A percentile compares a stretch with the other conserved stretches of the same genome.
phyloP scores from a whole-genome alignment of 2,113 vertebrate genomes.

The Enhydra lutris region DNA sequence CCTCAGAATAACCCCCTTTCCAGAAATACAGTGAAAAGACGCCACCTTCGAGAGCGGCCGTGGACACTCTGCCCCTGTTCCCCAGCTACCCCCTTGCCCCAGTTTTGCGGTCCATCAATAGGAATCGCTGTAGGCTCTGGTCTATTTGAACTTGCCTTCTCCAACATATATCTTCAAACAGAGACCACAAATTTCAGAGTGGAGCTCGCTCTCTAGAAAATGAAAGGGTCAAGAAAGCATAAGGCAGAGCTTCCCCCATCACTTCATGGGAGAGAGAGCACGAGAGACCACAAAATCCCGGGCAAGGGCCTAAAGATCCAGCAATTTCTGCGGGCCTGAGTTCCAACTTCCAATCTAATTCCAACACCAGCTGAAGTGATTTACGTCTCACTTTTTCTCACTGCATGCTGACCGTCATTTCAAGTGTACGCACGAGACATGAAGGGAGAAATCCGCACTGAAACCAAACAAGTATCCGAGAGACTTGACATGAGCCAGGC shows the following conservation, averaged over 20 bases:
- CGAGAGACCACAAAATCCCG: not conserved
- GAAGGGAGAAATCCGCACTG: not conserved
- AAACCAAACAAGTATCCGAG: not conserved
- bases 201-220: conserved; percentile 45
- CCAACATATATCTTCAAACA: not conserved
- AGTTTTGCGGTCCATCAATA: not conserved
- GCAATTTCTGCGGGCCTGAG: conserved; percentile 7
- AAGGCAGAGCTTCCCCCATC: not conserved
- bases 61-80: not conserved
- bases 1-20: not conserved
- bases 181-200: conserved; percentile 37
- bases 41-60: not conserved
- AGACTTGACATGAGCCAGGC: not conserved
- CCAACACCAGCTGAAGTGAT: conserved; percentile 46
- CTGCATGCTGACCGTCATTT: not conserved
- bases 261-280: not conserved
- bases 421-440: not conserved
- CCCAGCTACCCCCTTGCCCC: rapidly evolving
- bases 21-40: not conserved
- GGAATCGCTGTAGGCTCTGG: conserved; percentile 5
- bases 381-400: conserved; percentile 29
- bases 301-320: not conserved
- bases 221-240: conserved; percentile 38
- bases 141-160: conserved; percentile 22
- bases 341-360: conserved; percentile 31